phyloP scores from a whole-genome alignment of 2,888 invertebrate species.

The Mactromeris polynyma region DNA sequence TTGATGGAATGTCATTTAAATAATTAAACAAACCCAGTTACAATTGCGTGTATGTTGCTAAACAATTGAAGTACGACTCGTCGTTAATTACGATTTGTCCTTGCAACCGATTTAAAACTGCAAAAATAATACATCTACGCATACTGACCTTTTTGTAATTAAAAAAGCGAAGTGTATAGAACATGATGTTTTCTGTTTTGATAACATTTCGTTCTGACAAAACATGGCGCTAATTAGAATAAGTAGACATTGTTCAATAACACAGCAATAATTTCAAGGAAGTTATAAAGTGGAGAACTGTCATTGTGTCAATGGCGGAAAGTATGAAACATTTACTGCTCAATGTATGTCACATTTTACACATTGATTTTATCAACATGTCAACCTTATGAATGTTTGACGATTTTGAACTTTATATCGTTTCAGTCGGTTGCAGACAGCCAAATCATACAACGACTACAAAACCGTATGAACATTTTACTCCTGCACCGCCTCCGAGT shows the following conservation, averaged over 20 bases:
- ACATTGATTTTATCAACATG: conserved; percentile 15
- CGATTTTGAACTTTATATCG: conserved; percentile 7
- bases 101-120: neutral
- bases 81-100: neutral
- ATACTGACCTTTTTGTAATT: neutral
- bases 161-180: neutral
- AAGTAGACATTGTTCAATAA: conserved; percentile 5
- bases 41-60: neutral
- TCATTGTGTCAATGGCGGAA: neutral
- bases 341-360: neutral
- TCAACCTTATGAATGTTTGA: neutral
- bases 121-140: neutral
- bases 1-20: too few relatives aligned
- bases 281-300: neutral
- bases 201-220: neutral
- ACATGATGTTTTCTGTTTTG: neutral
- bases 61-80: neutral
- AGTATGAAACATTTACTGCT: neutral
- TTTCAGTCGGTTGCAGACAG: conserved; percentile 36
- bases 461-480: conserved; percentile 20
- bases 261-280: conserved; percentile 1
- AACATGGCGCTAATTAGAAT: neutral
- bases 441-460: conserved; percentile 24
- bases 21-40: neutral
- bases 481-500: conserved; percentile 21